Evolutionary conservation across 2,113 vertebrate genomes (phyloP).

Genomic region (Balaeniceps rex): DNA sequence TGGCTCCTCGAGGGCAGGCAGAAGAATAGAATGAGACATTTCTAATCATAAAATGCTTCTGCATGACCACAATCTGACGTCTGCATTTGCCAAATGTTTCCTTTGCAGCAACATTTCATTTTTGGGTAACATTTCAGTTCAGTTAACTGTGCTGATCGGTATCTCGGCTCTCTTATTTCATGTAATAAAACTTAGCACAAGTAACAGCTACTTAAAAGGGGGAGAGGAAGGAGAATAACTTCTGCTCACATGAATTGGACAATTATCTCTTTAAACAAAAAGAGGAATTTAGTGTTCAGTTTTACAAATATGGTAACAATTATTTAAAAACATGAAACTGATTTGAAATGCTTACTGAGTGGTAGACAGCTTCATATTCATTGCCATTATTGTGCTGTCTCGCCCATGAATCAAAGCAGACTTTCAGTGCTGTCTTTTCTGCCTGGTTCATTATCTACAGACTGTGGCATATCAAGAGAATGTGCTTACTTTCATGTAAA

Average conservation of each 20-base stretch:
- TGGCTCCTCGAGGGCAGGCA: not conserved
- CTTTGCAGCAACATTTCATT: constrained; percentile 20
- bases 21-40: constrained; percentile 37
- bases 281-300: constrained; percentile 10
- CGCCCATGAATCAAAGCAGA: constrained; percentile 30
- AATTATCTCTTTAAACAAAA: constrained; percentile 50
- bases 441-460: constrained; percentile 50
- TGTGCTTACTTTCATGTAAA: constrained; percentile 51
- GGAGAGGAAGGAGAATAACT: not conserved
- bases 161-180: constrained; percentile 27
- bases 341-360: constrained; percentile 43
- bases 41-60: not conserved
- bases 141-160: constrained; percentile 19
- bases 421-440: constrained; percentile 44
- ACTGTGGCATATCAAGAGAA: constrained; percentile 48
- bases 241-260: not conserved
- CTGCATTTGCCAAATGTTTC: constrained; percentile 27
- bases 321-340: constrained; percentile 32
- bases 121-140: constrained; percentile 12
- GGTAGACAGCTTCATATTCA: constrained; percentile 1
- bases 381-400: constrained; percentile 39
- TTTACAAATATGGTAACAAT: constrained; percentile 47
- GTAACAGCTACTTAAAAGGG: constrained; percentile 3
- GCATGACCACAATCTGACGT: constrained; percentile 21
- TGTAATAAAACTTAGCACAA: constrained; percentile 13